Evolutionary conservation across 1,140 invertebrate genomes (phyloP), one percentile per base, ranked within the genome.

Genomic region (Trinorchestia longiramus): DNA sequence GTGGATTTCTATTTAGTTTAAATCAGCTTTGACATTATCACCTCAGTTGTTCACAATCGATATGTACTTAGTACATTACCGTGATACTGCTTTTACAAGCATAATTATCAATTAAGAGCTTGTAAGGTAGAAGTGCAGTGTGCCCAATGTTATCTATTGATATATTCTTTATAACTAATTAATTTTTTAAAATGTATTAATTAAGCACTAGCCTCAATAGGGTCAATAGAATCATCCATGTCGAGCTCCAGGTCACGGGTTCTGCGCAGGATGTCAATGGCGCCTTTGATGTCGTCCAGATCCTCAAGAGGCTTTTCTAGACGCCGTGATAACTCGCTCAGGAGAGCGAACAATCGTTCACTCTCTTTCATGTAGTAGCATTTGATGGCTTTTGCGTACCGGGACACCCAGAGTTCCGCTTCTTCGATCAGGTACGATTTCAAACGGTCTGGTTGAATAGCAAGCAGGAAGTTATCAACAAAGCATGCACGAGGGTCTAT

Each of bases 191-290:
- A 43, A 19, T 40, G 98, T 40, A 94, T 94, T 11, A 47, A 53
- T 77, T 36, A 28, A 77, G 1, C 15, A 3, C 62, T 3, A 23
- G 43, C 98, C 97, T 99, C 99, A 96, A 99, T 99, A 0, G 99
- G 99, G 97, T 98, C 98, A 95, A 99, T 99, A 97, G 98, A 98
- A 88, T 99, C 97, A 97, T 99, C 99, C 98, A 99, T 99, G 97
- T 99, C 99, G 28, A 99, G 99, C 97, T 99, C 99, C 97, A 99
- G 98, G 97, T 99, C 99, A 19, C 99, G 97, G 95, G 99, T 99
- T 97, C 99, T 99, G 97, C 99, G 98, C 95, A 99, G 97, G 0
- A 98, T 99, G 96, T 99, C 99, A 98, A 99, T 99, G 42, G 99
- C 98, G 97, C 99, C 98, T 95, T 99, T 98, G 0, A 99, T 99